Base-by-base conservation (phyloP, 2,888 invertebrate genomes). In the Sinotaia quadrata region DNA sequence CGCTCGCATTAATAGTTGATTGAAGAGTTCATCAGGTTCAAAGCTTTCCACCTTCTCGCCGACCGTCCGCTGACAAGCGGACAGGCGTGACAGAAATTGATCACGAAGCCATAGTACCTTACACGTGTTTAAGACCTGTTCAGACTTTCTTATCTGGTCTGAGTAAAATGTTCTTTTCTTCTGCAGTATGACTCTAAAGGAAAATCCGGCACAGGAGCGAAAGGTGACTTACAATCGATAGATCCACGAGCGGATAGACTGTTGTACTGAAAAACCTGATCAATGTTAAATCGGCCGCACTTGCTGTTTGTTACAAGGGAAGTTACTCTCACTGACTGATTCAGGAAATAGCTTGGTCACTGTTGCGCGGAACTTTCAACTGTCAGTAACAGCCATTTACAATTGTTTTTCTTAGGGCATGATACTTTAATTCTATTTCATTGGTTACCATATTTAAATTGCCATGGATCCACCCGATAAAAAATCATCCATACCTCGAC, bases 1-100 rank as follows among this genome's bases (percentile, higher is more conserved):
- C 56, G 65, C 65, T 52, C 41, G 65, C 65, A 65, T 65, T 65
- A 63, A 63, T 65, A 56, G 54, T 65, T 65, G 65, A 65, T 65
- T 65, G 65, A 65, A 37, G 56, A 56, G 65, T 65, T 65, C 65
- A 65, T 41, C 56, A 15, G 44, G 65, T 65, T 65, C 65, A 56
- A 65, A 65, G 65, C 65, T 65, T 52, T 65, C 65, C 54, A 65
- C 65, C 54, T 65, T 41, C 44, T 65, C 18, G 65, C 65, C 65
- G 63, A 49, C 41, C 63, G 41, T 54, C 21, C 54, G 21, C 24
- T 8, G 21, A 24, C n/a, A n/a, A 47, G 47, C 24, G 47, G 21
- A 47, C 47, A 47, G 62, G 36, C 51, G 62, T 27, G 36, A 62
- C 24, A 34, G 36, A 27, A 52, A 54, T 18, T 18, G 29, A 52